Evolutionary conservation across 1,140 invertebrate species (phyloP), one percentile per base, ranked within the genome.

Genomic region (Orussus abietinus): DNA sequence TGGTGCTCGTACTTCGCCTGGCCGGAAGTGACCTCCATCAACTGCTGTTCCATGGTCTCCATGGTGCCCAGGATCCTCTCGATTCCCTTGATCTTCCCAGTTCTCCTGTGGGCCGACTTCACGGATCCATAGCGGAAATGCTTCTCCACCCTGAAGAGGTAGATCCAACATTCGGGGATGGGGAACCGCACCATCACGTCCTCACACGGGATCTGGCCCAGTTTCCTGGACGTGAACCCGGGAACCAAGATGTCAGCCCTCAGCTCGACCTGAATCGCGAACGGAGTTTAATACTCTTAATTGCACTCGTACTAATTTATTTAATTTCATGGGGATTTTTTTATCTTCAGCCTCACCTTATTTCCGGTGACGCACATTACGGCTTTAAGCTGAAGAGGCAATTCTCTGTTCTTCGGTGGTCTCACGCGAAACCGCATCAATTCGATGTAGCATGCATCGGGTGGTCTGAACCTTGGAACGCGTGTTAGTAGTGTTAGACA

Each of bases 1-100:
- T 98, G 91, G 75, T 99, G 94, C 72, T 99, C 97, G 69, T 99
- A 99, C 75, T 99, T 99, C 9, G 97, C 97, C 65, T 93, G 89
- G 0, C 97, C 96, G 1, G 92, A 96, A 6, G 95, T 96, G 0
- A 96, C 93, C 72, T 99, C 96, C 69, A 99, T 96, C 2, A 99
- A 76, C 45, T 91, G 92, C 47, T 92, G 86, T 58, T 96, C 92
- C 38, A 93, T 72, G 5, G 86, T 89, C 43, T 95, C 90, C 26
- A 96, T 86, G 2, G 92, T 85, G 11, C 96, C 95, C 51, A 99
- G 77, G 58, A 98, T 86, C 32, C 93, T 77, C 63, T 97, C 92
- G 42, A 96, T 90, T 30, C 94, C 91, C 74, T 96, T 93, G 38
- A 93, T 87, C 73, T 93, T 92, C 7, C 88, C 91, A 6, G 88